Evolutionary conservation across 2,888 invertebrate genomes (phyloP), one percentile per base, ranked within the genome.

Genomic region (Helobdella robusta): DNA sequence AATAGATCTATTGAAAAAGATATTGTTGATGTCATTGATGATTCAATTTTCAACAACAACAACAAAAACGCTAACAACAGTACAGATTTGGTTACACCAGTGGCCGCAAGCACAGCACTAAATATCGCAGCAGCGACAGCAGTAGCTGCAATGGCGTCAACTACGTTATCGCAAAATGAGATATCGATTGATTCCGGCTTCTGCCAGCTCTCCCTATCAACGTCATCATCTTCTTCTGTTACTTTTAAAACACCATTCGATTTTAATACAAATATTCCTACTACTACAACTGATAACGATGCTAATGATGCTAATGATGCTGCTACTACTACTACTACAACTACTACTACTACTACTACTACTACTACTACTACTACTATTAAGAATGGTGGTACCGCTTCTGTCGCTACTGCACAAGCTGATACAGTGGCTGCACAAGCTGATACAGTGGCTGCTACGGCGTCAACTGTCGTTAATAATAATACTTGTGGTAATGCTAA

Each of bases 181-280:
- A 30, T 50, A 1, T 62, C 50, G 20, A 62, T 46, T n/a, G 62
- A 62, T 25, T 62, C 62, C 2, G 62, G 62, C 28, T 46, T 62
- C 62, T 32, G 62, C n/a, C 62, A 62, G 23, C 34, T 46, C 18
- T 46, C 36, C 35, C 40, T 28, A 2, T 40, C 62, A 3, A 23
- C 50, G 15, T 46, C 50, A 32, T 25, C 40, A n/a, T n/a, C n/a
- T n/a, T n/a, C n/a, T n/a, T n/a, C n/a, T n/a, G n/a, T n/a, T n/a
- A n/a, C n/a, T n/a, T n/a, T n/a, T n/a, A n/a, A n/a, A n/a, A n/a
- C n/a, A n/a, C n/a, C n/a, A n/a, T n/a, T n/a, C n/a, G n/a, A n/a
- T n/a, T n/a, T 25, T 50, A 50, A n/a, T 50, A 50, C 50, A 23
- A 50, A n/a, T 50, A n/a, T 25, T 50, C 5, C 50, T 50, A 50